Percentiles rank a stretch among this genome's conserved stretches.
phyloP scores from a whole-genome alignment of 2,797 vertebrate genomes.

The Anomalospiza imberbis region DNA sequence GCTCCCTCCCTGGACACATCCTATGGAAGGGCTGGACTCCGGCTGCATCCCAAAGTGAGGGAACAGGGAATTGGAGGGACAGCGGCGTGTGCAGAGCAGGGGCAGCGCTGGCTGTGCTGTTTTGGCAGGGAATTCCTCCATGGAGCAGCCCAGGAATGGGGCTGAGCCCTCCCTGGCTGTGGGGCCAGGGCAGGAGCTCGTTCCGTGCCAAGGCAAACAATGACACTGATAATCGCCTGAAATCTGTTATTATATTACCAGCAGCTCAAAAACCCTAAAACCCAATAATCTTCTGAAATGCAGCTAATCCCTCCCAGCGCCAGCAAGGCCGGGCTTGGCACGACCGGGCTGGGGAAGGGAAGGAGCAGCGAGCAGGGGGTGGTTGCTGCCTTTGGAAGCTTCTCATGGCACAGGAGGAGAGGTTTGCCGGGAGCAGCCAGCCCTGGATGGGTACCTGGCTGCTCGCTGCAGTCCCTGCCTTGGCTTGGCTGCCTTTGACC shows the following conservation, averaged over 20 bases:
- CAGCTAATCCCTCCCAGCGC: not conserved
- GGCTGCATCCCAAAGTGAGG: not conserved
- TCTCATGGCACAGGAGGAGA: not conserved
- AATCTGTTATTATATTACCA: not conserved
- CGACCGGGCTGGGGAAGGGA: not conserved
- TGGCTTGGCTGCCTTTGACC: slow-evolving; percentile 79
- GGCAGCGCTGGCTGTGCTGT: not conserved
- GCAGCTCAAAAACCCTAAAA: not conserved
- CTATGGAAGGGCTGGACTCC: not conserved
- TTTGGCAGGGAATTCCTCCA: not conserved
- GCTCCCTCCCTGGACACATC: not conserved
- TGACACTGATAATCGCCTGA: not conserved
- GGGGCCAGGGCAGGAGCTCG: not conserved
- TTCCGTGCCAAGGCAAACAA: slow-evolving; percentile 38
- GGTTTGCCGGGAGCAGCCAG: not conserved
- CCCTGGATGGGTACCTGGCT: slow-evolving; percentile 15
- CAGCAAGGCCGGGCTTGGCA: not conserved
- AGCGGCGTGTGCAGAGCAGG: not conserved
- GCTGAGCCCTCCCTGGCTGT: not conserved
- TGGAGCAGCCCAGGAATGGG: accelerated
- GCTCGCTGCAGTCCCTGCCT: slow-evolving; percentile 64
- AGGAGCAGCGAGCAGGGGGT: not conserved
- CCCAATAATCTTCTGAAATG: slow-evolving; percentile 37
- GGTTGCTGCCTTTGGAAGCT: not conserved
- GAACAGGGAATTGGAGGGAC: accelerated